Percentiles rank a stretch among this genome's conserved stretches.
Conservation (phyloP, 2,113 vertebrate species). For the Oncorhynchus gorbuscha region DNA sequence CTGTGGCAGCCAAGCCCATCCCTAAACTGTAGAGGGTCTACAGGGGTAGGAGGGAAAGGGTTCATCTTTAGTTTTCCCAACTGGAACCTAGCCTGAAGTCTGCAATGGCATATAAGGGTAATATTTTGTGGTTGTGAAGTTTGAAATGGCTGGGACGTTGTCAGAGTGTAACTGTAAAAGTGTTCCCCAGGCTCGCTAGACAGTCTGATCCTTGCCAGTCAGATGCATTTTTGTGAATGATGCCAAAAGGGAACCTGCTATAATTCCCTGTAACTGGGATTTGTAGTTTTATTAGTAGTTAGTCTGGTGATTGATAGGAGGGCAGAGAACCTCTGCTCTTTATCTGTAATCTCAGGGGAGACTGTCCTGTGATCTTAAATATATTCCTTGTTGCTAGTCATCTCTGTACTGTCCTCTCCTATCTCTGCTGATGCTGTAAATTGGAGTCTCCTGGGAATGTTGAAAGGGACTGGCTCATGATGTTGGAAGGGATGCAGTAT, state of each 20-base stretch:
- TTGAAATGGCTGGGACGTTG: too few species aligned
- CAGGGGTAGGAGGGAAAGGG: background rate
- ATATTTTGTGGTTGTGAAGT: background rate
- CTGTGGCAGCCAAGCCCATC: constrained; percentile 82
- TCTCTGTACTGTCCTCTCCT: background rate
- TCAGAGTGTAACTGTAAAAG: too few species aligned
- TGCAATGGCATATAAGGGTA: background rate
- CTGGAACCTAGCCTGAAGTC: background rate
- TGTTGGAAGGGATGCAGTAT: background rate
- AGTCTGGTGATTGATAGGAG: background rate
- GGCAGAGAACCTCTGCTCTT: background rate
- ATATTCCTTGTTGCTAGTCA: background rate
- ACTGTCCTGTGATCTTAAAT: background rate
- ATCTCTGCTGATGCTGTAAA: too few species aligned
- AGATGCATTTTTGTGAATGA: background rate
- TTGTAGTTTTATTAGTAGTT: background rate
- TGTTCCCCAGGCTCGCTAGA: too few species aligned
- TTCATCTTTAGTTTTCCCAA: background rate
- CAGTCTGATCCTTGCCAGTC: too few species aligned
- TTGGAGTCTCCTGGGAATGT: background rate
- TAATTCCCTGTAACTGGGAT: background rate
- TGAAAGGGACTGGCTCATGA: background rate
- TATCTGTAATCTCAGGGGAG: background rate
- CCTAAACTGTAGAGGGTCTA: constrained; percentile 71
- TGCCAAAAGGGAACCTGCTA: background rate